Percentiles rank a stretch among this genome's conserved stretches.
Conservation (phyloP, 2,797 vertebrate genomes). For the Antennarius maculatus region DNA sequence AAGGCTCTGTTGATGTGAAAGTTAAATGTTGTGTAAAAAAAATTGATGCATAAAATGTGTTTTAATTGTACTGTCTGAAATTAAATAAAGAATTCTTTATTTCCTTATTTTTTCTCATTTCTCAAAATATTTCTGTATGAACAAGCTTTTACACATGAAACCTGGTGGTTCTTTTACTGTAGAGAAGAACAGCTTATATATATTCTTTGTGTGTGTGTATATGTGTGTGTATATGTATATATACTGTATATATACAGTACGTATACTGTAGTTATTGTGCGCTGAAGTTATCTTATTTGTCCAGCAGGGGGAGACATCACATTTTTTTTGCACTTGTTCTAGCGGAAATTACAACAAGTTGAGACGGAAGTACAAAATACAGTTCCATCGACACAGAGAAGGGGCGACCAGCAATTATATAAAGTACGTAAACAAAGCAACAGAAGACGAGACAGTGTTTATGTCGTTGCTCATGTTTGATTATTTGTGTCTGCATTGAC, state of each 20-base stretch:
- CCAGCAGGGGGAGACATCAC: conserved; percentile 38
- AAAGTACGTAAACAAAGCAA: conserved; percentile 37
- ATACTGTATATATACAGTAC: too few species aligned
- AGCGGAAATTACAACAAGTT: neutral
- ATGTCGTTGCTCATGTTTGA: too few species aligned
- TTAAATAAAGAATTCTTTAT: conserved; percentile 22
- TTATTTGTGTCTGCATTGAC: too few species aligned
- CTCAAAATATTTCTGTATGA: neutral
- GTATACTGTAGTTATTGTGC: too few species aligned
- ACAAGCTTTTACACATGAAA: neutral
- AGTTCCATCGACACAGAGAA: conserved; percentile 16
- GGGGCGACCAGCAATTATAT: conserved; percentile 32
- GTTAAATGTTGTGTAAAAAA: neutral
- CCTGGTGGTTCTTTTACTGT: too few species aligned
- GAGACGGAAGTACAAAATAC: conserved; percentile 43
- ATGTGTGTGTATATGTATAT: too few species aligned
- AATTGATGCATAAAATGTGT: conserved; percentile 5
- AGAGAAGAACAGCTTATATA: too few species aligned
- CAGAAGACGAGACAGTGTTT: too few species aligned
- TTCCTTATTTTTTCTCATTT: neutral
- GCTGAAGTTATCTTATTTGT: too few species aligned
- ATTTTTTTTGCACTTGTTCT: fast-evolving
- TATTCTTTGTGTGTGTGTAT: too few species aligned
- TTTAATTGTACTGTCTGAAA: conserved; percentile 13
- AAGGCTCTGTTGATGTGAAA: conserved; percentile 68